Conservation (phyloP, 2,888 invertebrate genomes). For the Drosophila cracens region DNA sequence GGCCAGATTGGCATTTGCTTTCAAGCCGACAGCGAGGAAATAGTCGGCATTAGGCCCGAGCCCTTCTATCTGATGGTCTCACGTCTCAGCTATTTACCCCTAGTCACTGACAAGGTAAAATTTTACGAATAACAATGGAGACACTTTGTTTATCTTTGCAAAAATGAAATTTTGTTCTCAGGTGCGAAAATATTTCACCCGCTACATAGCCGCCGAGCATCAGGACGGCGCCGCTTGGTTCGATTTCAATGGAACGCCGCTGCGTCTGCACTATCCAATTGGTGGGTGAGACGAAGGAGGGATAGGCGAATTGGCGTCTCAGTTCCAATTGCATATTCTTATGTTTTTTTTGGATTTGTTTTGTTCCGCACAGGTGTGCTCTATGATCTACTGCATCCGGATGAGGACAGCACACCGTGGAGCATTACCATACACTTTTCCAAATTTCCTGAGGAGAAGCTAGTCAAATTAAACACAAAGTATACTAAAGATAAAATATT, state of each 20-base stretch:
- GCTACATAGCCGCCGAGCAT: conserved; percentile 92
- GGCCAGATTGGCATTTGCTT: conserved; percentile 97
- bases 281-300: conserved; percentile 70
- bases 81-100: conserved; percentile 96
- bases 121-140: background rate
- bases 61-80: conserved; percentile 97
- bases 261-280: conserved; percentile 95
- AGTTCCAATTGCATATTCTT: conserved; percentile 15
- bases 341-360: background rate
- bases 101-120: conserved; percentile 95
- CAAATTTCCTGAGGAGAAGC: conserved; percentile 95
- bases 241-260: conserved; percentile 94
- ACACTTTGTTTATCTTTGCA: background rate
- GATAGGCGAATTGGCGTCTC: background rate
- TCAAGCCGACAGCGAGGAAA: conserved; percentile 94
- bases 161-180: conserved; percentile 81
- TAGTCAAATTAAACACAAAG: conserved; percentile 95
- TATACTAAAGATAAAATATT: conserved; percentile 81
- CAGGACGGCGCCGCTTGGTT: conserved; percentile 97
- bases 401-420: conserved; percentile 95
- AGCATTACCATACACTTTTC: conserved; percentile 96
- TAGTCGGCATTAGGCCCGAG: conserved; percentile 95
- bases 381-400: conserved; percentile 91
- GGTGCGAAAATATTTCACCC: conserved; percentile 95
- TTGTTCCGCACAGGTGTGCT: conserved; percentile 88